Conservation (phyloP, 2,888 invertebrate genomes). For the Pollenia griseotomentosa region DNA sequence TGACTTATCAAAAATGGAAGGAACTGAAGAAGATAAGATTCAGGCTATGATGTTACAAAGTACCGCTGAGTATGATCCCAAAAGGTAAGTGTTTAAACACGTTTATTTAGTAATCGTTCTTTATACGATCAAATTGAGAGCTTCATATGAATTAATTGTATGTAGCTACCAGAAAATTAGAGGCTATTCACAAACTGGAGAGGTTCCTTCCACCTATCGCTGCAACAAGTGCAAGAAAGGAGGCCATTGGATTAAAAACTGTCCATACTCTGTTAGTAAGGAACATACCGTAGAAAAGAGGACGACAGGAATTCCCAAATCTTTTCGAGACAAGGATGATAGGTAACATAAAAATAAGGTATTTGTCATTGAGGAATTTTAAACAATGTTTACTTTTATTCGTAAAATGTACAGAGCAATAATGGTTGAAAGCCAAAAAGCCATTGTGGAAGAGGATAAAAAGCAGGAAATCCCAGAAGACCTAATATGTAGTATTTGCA, state of each 20-base stretch:
- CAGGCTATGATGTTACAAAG: constrained; percentile 99
- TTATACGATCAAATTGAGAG: too few relatives aligned
- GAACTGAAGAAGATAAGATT: constrained; percentile 98
- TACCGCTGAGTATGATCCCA: constrained; percentile 97
- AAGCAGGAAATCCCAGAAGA: constrained; percentile 94
- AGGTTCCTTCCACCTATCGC: constrained; percentile 95
- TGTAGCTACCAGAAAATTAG: constrained; percentile 94
- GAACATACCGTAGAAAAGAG: constrained; percentile 92
- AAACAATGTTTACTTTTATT: background rate
- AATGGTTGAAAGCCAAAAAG: constrained; percentile 76
- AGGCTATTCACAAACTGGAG: constrained; percentile 94
- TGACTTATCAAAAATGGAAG: constrained; percentile 94
- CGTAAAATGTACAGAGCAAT: constrained; percentile 65
- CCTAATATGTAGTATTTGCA: constrained; percentile 95
- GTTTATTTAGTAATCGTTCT: background rate
- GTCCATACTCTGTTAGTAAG: constrained; percentile 87
- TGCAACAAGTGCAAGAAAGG: constrained; percentile 97
- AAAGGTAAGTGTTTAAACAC: constrained; percentile 89
- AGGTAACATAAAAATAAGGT: constrained; percentile 84
- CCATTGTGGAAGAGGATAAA: constrained; percentile 77
- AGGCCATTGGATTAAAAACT: constrained; percentile 99
- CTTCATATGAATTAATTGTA: constrained; percentile 18
- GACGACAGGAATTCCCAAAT: constrained; percentile 98
- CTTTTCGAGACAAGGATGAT: constrained; percentile 95
- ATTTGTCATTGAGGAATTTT: background rate